Percentiles rank a stretch among this genome's conserved stretches.
These are phyloP conservation scores for Lepidostoma basale DNA, from an alignment of 1,140 invertebrate species.

Conservation along the genomic window DNA sequence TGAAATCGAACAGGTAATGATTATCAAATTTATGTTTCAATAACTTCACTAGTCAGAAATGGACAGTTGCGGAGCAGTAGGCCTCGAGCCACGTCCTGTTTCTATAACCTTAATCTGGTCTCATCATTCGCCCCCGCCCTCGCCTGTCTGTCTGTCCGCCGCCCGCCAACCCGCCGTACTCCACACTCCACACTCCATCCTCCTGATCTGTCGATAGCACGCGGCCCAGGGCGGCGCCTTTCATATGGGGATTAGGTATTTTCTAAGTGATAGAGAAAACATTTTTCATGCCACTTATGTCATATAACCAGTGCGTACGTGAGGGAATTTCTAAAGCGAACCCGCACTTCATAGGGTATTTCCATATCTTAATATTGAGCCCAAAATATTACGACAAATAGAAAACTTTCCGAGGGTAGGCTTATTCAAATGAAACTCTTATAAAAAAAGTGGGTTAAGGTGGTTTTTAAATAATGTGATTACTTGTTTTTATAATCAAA, in stretches of 20 bases:
- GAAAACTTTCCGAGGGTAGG: neutral
- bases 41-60: too few species aligned
- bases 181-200: neutral
- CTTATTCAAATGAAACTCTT: too few species aligned
- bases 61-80: too few species aligned
- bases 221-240: neutral
- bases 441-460: too few species aligned
- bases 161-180: neutral
- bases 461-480: too few species aligned
- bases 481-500: too few species aligned
- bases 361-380: constrained; percentile 2
- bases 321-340: neutral
- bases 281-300: constrained; percentile 35
- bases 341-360: neutral
- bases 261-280: constrained; percentile 38
- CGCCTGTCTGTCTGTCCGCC: neutral
- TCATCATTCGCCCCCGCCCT: neutral
- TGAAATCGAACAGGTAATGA: too few species aligned
- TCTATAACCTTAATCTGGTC: neutral
- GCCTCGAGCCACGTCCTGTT: too few species aligned
- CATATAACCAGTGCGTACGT: constrained; percentile 22
- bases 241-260: constrained; percentile 36
- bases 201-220: constrained; percentile 35
- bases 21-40: too few species aligned
- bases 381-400: constrained; percentile 8